A percentile compares a stretch with the other conserved stretches of the same genome.
phyloP scores from a whole-genome alignment of 2,113 vertebrate species.

The Romanogobio albipinnatus region DNA sequence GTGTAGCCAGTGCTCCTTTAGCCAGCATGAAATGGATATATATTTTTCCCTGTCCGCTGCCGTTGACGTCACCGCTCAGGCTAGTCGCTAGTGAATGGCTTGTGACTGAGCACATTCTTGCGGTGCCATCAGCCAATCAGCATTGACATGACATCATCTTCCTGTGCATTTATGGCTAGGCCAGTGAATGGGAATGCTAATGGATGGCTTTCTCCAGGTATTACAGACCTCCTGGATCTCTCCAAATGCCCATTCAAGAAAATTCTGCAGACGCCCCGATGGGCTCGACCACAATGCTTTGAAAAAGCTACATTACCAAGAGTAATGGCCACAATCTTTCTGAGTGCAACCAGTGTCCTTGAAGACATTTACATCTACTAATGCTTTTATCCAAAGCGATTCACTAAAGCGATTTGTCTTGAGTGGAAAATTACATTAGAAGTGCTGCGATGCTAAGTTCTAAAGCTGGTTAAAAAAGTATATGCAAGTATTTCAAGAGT shows the following conservation, averaged over 20 bases:
- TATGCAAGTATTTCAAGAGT: neutral
- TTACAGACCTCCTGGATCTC: neutral
- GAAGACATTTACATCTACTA: conserved; percentile 12
- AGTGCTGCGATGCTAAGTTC: neutral
- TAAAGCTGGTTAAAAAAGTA: neutral
- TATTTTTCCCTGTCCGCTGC: neutral
- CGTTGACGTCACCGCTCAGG: neutral
- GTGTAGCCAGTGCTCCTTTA: neutral
- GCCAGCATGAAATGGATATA: neutral
- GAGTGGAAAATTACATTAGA: conserved; percentile 1
- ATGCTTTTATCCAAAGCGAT: conserved; percentile 28
- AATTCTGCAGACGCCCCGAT: neutral
- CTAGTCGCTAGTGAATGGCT: neutral
- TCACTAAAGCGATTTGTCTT: conserved; percentile 13
- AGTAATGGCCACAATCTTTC: conserved; percentile 26
- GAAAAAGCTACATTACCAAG: conserved; percentile 32
- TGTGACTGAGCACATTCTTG: conserved; percentile 24
- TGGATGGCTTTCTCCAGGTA: conserved; percentile 29
- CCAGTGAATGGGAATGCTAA: conserved; percentile 28
- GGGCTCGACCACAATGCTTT: conserved; percentile 52
- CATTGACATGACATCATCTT: conserved; percentile 7
- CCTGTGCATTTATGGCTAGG: neutral
- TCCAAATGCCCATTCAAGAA: neutral
- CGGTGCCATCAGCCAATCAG: conserved; percentile 14
- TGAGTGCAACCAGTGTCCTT: conserved; percentile 18